Evolutionary conservation across 2,797 vertebrate species (phyloP).

Genomic region (Lithobates sylvaticus): DNA sequence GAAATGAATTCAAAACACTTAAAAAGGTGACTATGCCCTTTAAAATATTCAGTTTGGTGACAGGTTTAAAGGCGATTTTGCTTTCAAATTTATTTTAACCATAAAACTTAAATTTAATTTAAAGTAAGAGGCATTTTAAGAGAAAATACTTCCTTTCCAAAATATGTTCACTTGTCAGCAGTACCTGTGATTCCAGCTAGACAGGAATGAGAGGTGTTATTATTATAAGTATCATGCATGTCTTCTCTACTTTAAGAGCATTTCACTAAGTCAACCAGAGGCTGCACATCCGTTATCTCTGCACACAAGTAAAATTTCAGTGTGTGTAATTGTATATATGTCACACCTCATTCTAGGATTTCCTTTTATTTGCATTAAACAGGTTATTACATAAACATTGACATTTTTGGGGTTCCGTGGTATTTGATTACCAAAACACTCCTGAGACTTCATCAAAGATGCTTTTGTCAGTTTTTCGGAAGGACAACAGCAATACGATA

Average conservation of each 20-base stretch:
- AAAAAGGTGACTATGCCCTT: no score
- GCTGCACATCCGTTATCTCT: background rate
- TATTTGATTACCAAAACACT: constrained; percentile 22
- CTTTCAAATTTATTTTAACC: no score
- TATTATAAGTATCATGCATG: background rate
- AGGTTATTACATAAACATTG: constrained; percentile 19
- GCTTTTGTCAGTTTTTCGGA: constrained; percentile 10
- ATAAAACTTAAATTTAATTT: no score
- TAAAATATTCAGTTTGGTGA: no score
- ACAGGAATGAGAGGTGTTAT: background rate
- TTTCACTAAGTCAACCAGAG: background rate
- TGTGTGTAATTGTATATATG: constrained; percentile 7
- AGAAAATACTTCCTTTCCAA: background rate
- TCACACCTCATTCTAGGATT: background rate
- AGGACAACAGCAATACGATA: constrained; percentile 9
- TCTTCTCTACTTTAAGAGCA: background rate
- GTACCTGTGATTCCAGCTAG: background rate
- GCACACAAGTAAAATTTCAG: background rate
- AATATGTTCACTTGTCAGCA: background rate
- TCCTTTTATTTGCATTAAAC: constrained; percentile 10
- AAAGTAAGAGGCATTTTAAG: background rate
- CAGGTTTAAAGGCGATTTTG: no score
- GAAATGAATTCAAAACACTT: no score
- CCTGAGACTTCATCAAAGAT: constrained; percentile 1
- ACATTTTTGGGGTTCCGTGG: constrained; percentile 12